Conservation (phyloP, 2,888 invertebrate genomes). For the Poecilobothrus nobilitatus region DNA sequence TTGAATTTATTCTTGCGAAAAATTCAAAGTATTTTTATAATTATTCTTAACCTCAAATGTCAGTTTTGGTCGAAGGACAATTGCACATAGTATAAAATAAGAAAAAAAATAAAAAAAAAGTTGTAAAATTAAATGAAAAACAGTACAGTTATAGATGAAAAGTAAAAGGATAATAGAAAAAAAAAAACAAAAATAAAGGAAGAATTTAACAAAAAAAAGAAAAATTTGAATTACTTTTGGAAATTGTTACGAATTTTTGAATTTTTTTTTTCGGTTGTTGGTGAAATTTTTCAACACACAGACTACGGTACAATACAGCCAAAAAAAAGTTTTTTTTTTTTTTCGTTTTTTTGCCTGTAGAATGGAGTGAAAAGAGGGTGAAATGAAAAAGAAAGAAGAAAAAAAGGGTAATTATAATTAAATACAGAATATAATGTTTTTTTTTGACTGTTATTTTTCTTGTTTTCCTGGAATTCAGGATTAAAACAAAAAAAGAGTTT, state of each 20-base stretch:
- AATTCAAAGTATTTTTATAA: conserved; percentile 4
- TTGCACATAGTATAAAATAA: background rate
- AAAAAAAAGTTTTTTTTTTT: too few species aligned
- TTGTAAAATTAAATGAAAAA: background rate
- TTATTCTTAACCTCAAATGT: conserved; percentile 1
- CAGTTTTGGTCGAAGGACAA: conserved; percentile 2
- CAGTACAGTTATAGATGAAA: background rate
- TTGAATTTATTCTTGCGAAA: conserved; percentile 6
- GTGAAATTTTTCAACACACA: too few species aligned
- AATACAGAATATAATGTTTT: background rate
- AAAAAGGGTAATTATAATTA: conserved; percentile 1
- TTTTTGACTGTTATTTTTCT: too few species aligned
- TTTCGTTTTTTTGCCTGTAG: too few species aligned
- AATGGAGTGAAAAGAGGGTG: too few species aligned
- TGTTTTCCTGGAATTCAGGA: too few species aligned
- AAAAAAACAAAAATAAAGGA: background rate
- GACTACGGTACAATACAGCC: too few species aligned
- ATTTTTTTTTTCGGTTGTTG: background rate
- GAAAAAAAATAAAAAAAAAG: background rate
- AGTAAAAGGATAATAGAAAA: background rate
- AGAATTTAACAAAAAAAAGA: background rate
- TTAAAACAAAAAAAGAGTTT: too few species aligned
- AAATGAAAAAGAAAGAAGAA: background rate
- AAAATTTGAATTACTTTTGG: background rate
- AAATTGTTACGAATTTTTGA: background rate